Base-by-base conservation (phyloP, 2,888 invertebrate species). In the Rhyacophila evoluta region DNA sequence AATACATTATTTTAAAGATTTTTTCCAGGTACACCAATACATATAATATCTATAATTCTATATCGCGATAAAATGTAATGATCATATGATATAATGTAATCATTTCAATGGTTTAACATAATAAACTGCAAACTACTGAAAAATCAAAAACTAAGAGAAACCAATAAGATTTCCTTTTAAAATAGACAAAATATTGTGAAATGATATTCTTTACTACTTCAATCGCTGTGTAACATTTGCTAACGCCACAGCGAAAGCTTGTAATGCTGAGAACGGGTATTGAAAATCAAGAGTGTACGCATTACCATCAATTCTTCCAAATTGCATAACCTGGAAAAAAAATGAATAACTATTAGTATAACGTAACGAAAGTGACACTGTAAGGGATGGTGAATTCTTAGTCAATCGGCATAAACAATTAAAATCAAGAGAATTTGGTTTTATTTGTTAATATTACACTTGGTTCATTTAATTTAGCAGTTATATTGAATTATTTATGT, bases 241-340 rank as follows among this genome's bases (percentile, higher is more conserved):
- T 85, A 99, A 92, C 82, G 99, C 99, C 80, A 99, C 98, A 76
- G 98, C 97, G 89, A 99, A 99, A 79, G 99, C 99, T 89, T 99
- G 99, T 81, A 98, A 92, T 83, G 98, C 98, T 79, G 98, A 97
- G 90, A 99, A 99, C 33, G 99, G 99, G 88, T 98, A 97, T 88
- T 99, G 98, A 89, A 98, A 98, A 91, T 99, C 99, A 85, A 99
- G 89, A 0, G 99, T 99, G 90, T 99, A 99, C 68, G 98, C 98
- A 87, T 98, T 98, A 84, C 97, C 97, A 89, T 99, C 99, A 84
- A 99, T 99, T 80, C 99, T 93, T 10, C 99, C 99, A 88, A 99
- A 99, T 89, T 99, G 99, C 98, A 99, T 98, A 81, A 99, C 99
- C 98, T 99, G 87, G 2, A 86, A 86, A 19, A 76, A 75, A 72